Base-by-base conservation (phyloP, 2,113 vertebrate genomes). In the Lamprotornis superbus region DNA sequence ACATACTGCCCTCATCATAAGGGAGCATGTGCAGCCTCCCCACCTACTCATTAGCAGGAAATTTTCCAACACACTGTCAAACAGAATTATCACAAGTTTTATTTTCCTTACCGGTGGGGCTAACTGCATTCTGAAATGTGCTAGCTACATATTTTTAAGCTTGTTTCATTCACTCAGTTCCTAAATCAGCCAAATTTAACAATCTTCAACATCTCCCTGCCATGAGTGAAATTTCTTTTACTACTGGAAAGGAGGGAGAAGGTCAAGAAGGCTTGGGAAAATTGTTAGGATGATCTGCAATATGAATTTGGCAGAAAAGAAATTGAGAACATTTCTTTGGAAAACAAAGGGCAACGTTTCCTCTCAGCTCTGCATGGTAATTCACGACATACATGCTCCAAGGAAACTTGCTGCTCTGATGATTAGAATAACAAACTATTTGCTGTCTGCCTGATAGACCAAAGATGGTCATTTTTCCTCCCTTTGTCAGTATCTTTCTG, bases 251-350 rank as follows among this genome's bases (percentile, higher is more conserved):
- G 75, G 60, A 84, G 47, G 53, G 46, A 93, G 57, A 53, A 96
- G 97, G 96, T 97, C 96, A 97, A 92, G 64, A 93, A 96, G 65
- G 93, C 95, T 96, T 96, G 95, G 94, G 91, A 96, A 97, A 97
- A 91, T 88, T 95, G 86, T 89, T 88, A 91, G 70, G 20, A 88
- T 84, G 86, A 93, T 96, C 94, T 84, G 74, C 49, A 96, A 86
- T 75, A 78, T 23, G 74, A 85, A 89, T 95, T 95, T 97, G 95
- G 95, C 93, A 97, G 92, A 93, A 89, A 89, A 92, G 65, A 82
- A 97, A 97, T 87, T 55, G 88, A 94, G 93, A 96, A 95, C 88
- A 93, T 96, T 95, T 97, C 46, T 93, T 94, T 96, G 95, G 95
- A 96, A 97, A 90, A 89, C 91, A 96, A 97, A 97, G 94, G 86